Evolutionary conservation across 35 echinoderm and acorn worm species (phyloP).

Genomic region (Heliocidaris tuberculata): DNA sequence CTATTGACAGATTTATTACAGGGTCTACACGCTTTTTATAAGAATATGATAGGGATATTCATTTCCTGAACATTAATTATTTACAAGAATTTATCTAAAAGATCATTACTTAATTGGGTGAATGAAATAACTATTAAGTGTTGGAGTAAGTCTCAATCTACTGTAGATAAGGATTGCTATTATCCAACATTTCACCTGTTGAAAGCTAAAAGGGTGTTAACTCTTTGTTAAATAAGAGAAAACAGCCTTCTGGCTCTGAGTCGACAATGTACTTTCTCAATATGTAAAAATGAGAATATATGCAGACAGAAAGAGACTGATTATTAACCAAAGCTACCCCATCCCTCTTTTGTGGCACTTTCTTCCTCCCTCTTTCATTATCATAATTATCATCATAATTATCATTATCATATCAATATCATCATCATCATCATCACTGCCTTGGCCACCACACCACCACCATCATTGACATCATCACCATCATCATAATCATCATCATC

Average conservation of each 20-base stretch:
- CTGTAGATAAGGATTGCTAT: background rate
- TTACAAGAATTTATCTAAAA: too few species aligned
- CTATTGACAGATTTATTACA: too few species aligned
- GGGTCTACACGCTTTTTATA: too few species aligned
- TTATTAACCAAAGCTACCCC: too few species aligned
- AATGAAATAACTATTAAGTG: too few species aligned
- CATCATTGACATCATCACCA: background rate
- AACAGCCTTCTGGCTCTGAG: background rate
- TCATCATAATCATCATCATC: background rate
- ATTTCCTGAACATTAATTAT: too few species aligned
- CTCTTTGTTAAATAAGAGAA: background rate
- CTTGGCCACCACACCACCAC: background rate
- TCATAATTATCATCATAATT: background rate
- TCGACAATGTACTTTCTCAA: background rate
- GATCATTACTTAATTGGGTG: too few species aligned
- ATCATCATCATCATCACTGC: background rate
- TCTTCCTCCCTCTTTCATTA: background rate
- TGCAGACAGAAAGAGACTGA: too few species aligned
- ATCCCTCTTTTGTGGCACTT: too few species aligned
- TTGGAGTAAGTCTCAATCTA: background rate
- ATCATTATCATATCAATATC: background rate
- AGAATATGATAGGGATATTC: too few species aligned
- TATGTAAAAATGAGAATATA: too few species aligned
- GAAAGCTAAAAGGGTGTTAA: background rate
- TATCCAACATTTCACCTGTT: background rate